Conservation (phyloP, 1,140 invertebrate genomes). For the Gryon sp. region DNA sequence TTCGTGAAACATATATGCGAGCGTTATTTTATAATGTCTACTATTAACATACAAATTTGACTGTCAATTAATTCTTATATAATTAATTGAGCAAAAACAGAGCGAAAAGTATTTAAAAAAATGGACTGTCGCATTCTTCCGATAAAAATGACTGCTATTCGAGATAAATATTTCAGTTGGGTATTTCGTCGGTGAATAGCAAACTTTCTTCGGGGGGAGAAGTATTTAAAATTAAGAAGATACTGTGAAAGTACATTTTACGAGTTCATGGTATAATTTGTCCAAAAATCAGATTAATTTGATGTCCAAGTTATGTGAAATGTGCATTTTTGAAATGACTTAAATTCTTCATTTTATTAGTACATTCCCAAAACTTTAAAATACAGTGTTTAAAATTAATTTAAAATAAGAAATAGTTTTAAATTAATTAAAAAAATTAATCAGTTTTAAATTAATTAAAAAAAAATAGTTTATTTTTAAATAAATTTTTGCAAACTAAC, state of each 20-base stretch:
- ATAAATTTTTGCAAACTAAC: no score
- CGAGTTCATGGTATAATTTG: constrained; percentile 22
- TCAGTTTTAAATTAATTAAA: no score
- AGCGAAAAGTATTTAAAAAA: no score
- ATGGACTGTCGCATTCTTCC: no score
- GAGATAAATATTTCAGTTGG: constrained; percentile 14
- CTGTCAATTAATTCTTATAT: constrained; percentile 45
- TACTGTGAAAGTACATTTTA: constrained; percentile 31
- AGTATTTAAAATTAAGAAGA: constrained; percentile 30
- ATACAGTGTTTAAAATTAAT: no score
- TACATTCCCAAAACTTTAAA: no score
- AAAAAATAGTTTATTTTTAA: no score
- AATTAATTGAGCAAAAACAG: constrained; percentile 31
- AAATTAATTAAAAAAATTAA: no score
- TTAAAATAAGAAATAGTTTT: no score
- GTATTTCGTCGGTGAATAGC: constrained; percentile 1
- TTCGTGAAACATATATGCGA: constrained; percentile 25
- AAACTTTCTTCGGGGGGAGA: constrained; percentile 28
- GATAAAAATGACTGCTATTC: background rate
- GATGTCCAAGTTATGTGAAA: constrained; percentile 10
- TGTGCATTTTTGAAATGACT: no score
- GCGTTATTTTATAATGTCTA: constrained; percentile 35
- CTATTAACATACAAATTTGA: constrained; percentile 56
- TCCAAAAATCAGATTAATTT: constrained; percentile 27
- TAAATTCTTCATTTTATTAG: no score